Evolutionary conservation across 2,797 vertebrate species (phyloP), one percentile per base, ranked within the genome.

Genomic region (Pipistrellus kuhlii): DNA sequence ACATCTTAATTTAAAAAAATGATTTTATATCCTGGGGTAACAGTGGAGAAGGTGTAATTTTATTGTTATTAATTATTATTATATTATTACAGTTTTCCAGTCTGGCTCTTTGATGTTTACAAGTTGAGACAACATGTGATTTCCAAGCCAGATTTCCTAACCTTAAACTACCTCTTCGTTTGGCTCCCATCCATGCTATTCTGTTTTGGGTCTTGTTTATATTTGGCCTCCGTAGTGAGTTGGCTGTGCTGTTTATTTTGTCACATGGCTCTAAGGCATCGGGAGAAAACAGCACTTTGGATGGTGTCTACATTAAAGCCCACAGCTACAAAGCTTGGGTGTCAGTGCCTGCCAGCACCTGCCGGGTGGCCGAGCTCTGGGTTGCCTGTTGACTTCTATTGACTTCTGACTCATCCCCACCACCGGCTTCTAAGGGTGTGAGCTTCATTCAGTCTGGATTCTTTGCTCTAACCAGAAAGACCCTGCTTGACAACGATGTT

Each of bases 11-110:
- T 87, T 96, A 95, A 87, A 75, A 95, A 83, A 83, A 83, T 85
- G 89, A 90, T 92, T 96, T 96, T 95, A 76, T 95, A 96, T 92
- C 94, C 94, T 15, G 62, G 92, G 95, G 95, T 94, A 93, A 91
- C 57, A 85, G 90, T 78, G 57, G 62, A 25, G 57, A 96, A 95
- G 85, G 93, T 88, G 80, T 75, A 85, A 75, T 94, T 97, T 95
- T 96, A 96, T 97, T 96, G 96, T 97, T 97, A 96, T 97, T 97
- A 97, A 97, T 97, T 93, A 97, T 97, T 96, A 96, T 97, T 84
- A 81, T 92, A 95, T 94, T 96, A 96, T 96, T 95, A 95, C 48
- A 95, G 86, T 91, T 97, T 95, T 89, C 95, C 94, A 96, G 96
- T 94, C 96, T 96, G 94, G 86, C 86, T 85, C 96, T 97, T 97